Conservation (phyloP, 2,888 invertebrate species). For the Drosophila kuntzei region DNA sequence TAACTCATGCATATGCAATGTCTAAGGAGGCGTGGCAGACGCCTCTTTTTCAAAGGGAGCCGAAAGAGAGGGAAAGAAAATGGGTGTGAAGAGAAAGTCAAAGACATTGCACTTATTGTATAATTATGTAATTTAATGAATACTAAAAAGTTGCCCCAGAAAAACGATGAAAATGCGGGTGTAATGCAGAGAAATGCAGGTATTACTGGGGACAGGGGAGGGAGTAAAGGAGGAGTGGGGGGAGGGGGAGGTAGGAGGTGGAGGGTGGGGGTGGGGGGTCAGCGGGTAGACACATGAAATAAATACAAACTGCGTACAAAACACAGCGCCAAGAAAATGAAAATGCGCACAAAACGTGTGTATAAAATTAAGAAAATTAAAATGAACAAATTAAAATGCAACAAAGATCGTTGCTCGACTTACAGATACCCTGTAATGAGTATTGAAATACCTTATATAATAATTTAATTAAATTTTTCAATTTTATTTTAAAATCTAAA, state of each 20-base stretch:
- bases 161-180: conserved; percentile 24
- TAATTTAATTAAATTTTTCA: background rate
- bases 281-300: conserved; percentile 43
- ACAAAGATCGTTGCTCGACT: background rate
- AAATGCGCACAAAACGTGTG: conserved; percentile 62
- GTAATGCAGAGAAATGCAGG: conserved; percentile 4
- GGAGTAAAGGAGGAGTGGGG: background rate
- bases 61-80: no score
- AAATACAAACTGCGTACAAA: conserved; percentile 53
- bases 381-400: conserved; percentile 25
- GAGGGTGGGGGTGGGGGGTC: background rate
- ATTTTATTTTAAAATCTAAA: no score
- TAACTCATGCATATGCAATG: conserved; percentile 52
- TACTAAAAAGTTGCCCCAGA: conserved; percentile 69
- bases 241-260: background rate
- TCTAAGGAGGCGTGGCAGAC: conserved; percentile 15
- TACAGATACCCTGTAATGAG: background rate
- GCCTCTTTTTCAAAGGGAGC: background rate
- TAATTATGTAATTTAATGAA: conserved; percentile 80
- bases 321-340: conserved; percentile 58
- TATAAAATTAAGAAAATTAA: conserved; percentile 76
- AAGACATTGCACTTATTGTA: conserved; percentile 76
- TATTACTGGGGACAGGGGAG: background rate
- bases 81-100: conserved; percentile 22
- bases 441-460: background rate